Evolutionary conservation across 2,888 invertebrate species (phyloP).

Genomic region (Heliconius charithonia): DNA sequence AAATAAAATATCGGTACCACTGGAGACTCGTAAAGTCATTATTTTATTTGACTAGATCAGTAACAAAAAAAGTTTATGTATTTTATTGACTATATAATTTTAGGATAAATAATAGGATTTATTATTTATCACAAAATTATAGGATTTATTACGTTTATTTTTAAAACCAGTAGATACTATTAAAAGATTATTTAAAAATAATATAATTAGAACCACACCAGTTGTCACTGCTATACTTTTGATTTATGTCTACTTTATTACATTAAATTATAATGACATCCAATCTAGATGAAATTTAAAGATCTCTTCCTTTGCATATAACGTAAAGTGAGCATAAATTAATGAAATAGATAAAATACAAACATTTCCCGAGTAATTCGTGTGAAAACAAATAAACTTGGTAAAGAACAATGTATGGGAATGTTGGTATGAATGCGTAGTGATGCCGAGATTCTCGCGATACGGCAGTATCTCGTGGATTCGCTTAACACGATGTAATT

Average conservation of each 20-base stretch:
- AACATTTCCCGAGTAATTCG: constrained; percentile 43
- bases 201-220: background rate
- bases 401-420: constrained; percentile 44
- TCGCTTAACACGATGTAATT: constrained; percentile 28
- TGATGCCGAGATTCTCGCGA: constrained; percentile 20
- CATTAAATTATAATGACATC: background rate
- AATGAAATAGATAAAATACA: constrained; percentile 38
- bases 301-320: constrained; percentile 14
- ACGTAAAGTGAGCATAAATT: constrained; percentile 28
- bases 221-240: background rate
- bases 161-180: background rate
- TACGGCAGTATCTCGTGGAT: constrained; percentile 19
- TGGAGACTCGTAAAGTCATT: background rate
- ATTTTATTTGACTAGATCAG: background rate
- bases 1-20: background rate
- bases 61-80: background rate
- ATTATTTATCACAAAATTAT: no score
- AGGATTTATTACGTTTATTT: no score
- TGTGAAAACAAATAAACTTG: constrained; percentile 48
- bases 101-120: background rate
- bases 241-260: background rate
- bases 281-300: constrained; percentile 9
- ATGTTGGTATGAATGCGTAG: constrained; percentile 33
- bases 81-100: background rate
- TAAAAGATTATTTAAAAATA: background rate